These are phyloP conservation scores for Lysandra coridon DNA, from an alignment of 2,888 invertebrate genomes.

Conservation along the genomic window DNA sequence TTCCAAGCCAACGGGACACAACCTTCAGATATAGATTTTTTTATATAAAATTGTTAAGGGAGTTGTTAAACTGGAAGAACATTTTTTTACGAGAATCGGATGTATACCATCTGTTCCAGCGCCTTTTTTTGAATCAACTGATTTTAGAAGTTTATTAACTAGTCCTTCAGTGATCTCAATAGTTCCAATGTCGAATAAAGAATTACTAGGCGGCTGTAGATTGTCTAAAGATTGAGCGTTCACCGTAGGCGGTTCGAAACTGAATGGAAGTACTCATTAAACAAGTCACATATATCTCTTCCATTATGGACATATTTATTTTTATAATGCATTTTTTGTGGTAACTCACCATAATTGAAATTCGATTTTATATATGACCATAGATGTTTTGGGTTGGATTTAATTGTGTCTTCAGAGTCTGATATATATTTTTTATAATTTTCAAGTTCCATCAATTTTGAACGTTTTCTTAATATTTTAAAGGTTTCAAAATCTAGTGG, in stretches of 20 bases:
- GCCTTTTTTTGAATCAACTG: background rate
- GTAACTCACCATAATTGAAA: background rate
- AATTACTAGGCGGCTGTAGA: background rate
- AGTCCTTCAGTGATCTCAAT: background rate
- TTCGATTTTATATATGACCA: background rate
- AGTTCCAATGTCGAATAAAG: background rate
- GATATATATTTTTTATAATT: too few relatives aligned
- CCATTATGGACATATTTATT: background rate
- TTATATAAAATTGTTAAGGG: background rate
- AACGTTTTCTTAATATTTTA: background rate
- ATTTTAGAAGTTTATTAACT: background rate
- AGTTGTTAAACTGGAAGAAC: too few relatives aligned
- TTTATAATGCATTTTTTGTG: slow-evolving; percentile 4
- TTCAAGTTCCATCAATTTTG: background rate
- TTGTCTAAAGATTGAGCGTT: background rate
- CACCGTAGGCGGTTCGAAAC: background rate
- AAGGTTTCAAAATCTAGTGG: background rate
- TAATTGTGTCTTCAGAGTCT: too few relatives aligned
- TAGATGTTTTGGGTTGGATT: background rate
- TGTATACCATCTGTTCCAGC: background rate
- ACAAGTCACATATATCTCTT: background rate
- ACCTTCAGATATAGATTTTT: background rate
- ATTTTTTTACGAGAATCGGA: background rate
- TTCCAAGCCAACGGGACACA: background rate
- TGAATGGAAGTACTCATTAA: background rate